A percentile compares a stretch with the other conserved stretches of the same genome.
These are phyloP conservation scores for Drosophila kurseongensis DNA, from an alignment of 1,140 invertebrate genomes.

Conservation along the genomic window DNA sequence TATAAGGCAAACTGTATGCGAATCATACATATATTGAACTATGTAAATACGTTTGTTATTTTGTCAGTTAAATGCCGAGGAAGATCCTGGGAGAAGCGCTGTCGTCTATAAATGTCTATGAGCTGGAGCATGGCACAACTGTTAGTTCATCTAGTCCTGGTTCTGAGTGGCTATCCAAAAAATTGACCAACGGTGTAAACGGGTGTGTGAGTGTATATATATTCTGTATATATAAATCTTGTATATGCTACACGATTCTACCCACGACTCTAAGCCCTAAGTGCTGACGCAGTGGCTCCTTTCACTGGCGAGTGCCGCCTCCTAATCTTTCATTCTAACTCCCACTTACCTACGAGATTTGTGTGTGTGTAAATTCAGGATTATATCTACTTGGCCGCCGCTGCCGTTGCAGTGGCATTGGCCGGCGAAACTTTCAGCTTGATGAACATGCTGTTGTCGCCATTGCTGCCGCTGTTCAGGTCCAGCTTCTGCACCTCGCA, in stretches of 20 bases:
- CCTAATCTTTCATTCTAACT: conserved; percentile 4
- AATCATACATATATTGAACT: conserved; percentile 78
- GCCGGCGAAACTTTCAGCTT: conserved; percentile 72
- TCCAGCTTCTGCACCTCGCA: conserved; percentile 80
- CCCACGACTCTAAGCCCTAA: conserved; percentile 59
- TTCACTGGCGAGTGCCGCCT: conserved; percentile 34
- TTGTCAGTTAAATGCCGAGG: conserved; percentile 56
- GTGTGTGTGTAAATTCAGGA: conserved; percentile 38
- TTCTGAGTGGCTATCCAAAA: conserved; percentile 40
- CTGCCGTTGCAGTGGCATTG: conserved; percentile 61
- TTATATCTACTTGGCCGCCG: conserved; percentile 68
- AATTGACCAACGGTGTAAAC: conserved; percentile 35
- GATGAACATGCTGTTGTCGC: conserved; percentile 76
- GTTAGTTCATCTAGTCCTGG: conserved; percentile 16
- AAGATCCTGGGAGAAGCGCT: conserved; percentile 55
- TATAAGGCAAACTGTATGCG: conserved; percentile 83
- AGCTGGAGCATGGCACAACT: conserved; percentile 56
- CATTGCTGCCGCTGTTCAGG: conserved; percentile 67
- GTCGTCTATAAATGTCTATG: conserved; percentile 24
- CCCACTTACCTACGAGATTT: conserved; percentile 59
- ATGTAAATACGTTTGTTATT: conserved; percentile 72
- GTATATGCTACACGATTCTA: conserved; percentile 69
- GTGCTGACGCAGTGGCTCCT: conserved; percentile 8
- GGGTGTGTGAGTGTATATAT: conserved; percentile 46
- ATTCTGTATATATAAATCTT: conserved; percentile 70